Evolutionary conservation across 2,888 invertebrate genomes (phyloP).

Genomic region (Geophilus truncorum): DNA sequence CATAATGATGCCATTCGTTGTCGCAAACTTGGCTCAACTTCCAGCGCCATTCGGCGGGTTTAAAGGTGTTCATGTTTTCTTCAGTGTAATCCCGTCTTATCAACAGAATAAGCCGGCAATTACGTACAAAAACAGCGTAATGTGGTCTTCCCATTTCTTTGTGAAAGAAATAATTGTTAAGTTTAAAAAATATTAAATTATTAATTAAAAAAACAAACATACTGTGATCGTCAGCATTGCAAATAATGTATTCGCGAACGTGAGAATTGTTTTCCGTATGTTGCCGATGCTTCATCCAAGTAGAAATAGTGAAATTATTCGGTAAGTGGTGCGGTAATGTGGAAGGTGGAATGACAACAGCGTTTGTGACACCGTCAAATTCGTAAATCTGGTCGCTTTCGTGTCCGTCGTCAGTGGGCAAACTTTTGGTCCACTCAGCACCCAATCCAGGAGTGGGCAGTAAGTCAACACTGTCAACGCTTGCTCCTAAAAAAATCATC

Average conservation of each 20-base stretch:
- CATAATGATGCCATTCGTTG: conserved; percentile 98
- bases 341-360: conserved; percentile 73
- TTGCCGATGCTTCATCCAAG: conserved; percentile 86
- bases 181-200: conserved; percentile 43
- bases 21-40: conserved; percentile 93
- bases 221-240: conserved; percentile 97
- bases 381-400: conserved; percentile 77
- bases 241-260: conserved; percentile 91
- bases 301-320: conserved; percentile 80
- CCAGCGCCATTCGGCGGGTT: conserved; percentile 99
- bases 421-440: conserved; percentile 71
- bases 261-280: conserved; percentile 72
- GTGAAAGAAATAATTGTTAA: too few relatives aligned
- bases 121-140: conserved; percentile 93
- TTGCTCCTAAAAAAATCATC: conserved; percentile 57
- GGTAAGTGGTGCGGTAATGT: conserved; percentile 71
- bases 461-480: conserved; percentile 76
- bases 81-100: conserved; percentile 85
- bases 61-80: conserved; percentile 86
- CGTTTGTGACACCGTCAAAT: conserved; percentile 86
- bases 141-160: conserved; percentile 98
- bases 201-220: conserved; percentile 48
- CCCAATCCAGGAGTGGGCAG: conserved; percentile 71
- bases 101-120: conserved; percentile 90
- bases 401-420: conserved; percentile 74